Conservation (phyloP, 2,888 invertebrate species). For the Pseudococcus longispinus region DNA sequence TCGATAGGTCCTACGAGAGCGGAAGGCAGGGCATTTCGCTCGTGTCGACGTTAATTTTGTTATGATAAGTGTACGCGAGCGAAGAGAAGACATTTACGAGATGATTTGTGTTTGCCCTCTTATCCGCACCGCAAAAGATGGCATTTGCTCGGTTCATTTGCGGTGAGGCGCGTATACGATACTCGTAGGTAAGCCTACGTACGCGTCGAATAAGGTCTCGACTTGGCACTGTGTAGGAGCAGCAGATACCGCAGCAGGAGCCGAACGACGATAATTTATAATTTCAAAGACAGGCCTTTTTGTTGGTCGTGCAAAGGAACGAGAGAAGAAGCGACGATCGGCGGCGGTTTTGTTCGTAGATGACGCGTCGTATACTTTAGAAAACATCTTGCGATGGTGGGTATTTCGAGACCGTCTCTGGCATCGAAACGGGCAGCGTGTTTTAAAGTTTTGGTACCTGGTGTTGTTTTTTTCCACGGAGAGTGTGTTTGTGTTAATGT, state of each 20-base stretch:
- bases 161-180: background rate
- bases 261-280: background rate
- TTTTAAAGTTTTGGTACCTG: background rate
- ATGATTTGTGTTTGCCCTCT: background rate
- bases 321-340: background rate
- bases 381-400: background rate
- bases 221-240: background rate
- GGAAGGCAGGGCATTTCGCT: background rate
- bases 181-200: background rate
- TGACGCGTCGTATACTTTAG: background rate
- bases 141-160: background rate
- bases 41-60: background rate
- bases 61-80: background rate
- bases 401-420: background rate
- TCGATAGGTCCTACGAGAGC: background rate
- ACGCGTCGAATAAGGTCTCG: background rate
- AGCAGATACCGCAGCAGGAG: background rate
- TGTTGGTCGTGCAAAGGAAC: background rate
- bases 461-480: background rate
- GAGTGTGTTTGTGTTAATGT: background rate
- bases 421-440: background rate
- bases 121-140: background rate
- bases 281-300: background rate
- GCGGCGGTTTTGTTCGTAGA: background rate
- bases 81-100: background rate